Evolutionary conservation across 2,797 vertebrate genomes (phyloP).

Genomic region (Pipistrellus pygmaeus): DNA sequence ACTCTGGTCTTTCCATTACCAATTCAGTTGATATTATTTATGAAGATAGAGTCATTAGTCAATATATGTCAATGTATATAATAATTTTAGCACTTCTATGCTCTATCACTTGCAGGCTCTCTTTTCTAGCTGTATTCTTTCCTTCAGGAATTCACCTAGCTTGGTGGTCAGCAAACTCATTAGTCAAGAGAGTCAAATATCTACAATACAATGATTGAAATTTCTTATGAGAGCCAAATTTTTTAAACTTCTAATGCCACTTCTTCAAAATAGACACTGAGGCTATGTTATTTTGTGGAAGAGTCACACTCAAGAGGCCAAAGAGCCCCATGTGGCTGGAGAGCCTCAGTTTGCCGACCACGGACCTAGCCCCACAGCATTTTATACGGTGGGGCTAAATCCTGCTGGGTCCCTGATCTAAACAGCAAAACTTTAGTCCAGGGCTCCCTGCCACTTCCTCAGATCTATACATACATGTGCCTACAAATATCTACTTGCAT

Average conservation of each 20-base stretch:
- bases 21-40: neutral
- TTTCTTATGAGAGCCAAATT: too few relatives aligned
- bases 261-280: too few relatives aligned
- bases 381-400: neutral
- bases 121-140: neutral
- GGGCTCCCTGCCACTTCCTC: neutral
- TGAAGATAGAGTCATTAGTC: constrained; percentile 9
- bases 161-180: too few relatives aligned
- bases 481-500: neutral
- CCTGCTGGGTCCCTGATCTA: neutral
- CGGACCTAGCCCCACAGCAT: neutral
- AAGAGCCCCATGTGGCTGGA: too few relatives aligned
- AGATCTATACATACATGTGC: neutral
- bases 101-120: neutral
- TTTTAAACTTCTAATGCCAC: too few relatives aligned
- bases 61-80: neutral
- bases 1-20: neutral
- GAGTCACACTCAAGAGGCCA: too few relatives aligned
- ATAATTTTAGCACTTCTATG: neutral
- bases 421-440: neutral
- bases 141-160: neutral
- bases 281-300: too few relatives aligned
- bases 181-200: too few relatives aligned
- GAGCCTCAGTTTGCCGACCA: too few relatives aligned
- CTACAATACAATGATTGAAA: too few relatives aligned